Base-by-base conservation (phyloP, 2,888 invertebrate genomes). In the Acleris emargana region DNA sequence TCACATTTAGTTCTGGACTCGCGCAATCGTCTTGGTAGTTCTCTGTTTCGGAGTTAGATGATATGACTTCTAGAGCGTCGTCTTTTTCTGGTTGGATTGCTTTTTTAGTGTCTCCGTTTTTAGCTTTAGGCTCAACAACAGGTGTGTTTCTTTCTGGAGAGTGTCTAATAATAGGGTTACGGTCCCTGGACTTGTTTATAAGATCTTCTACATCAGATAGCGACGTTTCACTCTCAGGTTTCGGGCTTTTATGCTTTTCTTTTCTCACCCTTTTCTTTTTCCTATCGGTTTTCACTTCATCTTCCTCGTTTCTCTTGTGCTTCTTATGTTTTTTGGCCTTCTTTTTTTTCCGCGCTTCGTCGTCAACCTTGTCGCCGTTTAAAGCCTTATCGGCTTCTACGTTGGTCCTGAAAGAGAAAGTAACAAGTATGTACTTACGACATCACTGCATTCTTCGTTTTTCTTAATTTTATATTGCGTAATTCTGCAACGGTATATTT, bases 1-100 rank as follows among this genome's bases (percentile, higher is more conserved):
- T 95, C 64, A 96, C 94, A 9, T 94, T 94, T 64, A 97, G 94
- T 72, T 96, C 96, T 38, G 96, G 95, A 79, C 95, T 95, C 17
- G 94, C 95, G 73, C 94, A 94, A 78, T 95, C 95, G 58, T 93
- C 93, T 74, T 94, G 94, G 69, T 90, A 89, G 58, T 94, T 93
- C 75, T 94, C 94, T 74, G 94, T 94, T 55, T 95, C 95, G 28
- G 94, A 94, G 70, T 94, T 94, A 0, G 95, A 95, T n/a, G 95
- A 95, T 69, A 95, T 94, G 18, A 95, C 93, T 79, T 95, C 95
- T 73, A 95, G 81, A 3, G 93, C 84, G 16, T 82, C 80, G 54
- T 76, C 76, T 63, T 76, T 64, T 18, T 72, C 69, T 18, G 70
- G 72, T 67, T 76, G 79, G 53, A 63, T 70, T 7, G 64, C 62